Evolutionary conservation across 2,113 vertebrate genomes (phyloP), one percentile per base, ranked within the genome.

Genomic region (Elgaria multicarinata): DNA sequence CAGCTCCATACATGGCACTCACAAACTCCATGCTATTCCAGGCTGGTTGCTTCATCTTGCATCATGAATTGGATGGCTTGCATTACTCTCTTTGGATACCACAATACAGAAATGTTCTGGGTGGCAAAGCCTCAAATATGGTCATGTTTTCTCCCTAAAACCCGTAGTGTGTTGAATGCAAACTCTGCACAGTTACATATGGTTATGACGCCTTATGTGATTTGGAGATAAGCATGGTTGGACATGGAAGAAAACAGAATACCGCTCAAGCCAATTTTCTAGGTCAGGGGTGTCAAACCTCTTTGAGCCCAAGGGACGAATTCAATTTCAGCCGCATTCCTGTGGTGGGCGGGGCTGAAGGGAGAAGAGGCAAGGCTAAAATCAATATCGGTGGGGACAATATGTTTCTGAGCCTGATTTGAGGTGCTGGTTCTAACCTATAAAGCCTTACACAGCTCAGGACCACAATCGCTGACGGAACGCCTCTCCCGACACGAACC

Each of bases 101-200:
- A 42, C 46, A 72, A 16, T 39, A 0, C 0, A 4, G 50, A 28
- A 67, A 2, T 26, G 1, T 69, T 78, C 36, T 72, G 36, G 75
- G 53, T 39, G 50, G 39, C 31, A 42, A 6, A 90, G 28, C 67
- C 28, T 89, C 69, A 2, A 31, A 75, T 71, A 26, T 33, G 62
- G 0, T 1, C 2, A 0, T 0, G 10, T 10, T 10, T 46, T n/a
- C 69, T 94, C 64, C 84, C 72, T 66, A 83, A 76, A 62, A 13
- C 77, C 9, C 31, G 77, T 1, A 0, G 12, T 55, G 53, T 14
- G 10, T 46, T 33, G 69, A 0, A 64, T 90, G 62, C 72, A 9
- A 62, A 31, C 20, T 55, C 90, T 2, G 0, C 26, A 8, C 0
- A 0, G 44, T 0, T 26, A 33, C 53, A 58, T 58, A 12, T 58